Conservation (phyloP, 2,888 invertebrate species). For the Brassicogethes aeneus region DNA sequence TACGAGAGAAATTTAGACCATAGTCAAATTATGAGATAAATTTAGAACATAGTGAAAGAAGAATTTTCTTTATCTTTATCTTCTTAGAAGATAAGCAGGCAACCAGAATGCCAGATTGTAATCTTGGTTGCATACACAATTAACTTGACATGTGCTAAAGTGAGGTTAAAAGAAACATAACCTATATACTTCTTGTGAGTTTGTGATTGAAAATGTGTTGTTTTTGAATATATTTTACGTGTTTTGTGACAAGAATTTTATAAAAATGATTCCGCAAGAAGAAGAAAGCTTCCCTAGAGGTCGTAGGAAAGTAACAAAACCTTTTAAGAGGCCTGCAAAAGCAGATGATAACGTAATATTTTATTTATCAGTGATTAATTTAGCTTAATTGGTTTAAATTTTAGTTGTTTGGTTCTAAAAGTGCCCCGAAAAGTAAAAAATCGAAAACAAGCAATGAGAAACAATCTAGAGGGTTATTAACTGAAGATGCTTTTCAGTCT, state of each 20-base stretch:
- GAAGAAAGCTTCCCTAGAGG: constrained; percentile 52
- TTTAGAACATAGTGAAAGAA: no score
- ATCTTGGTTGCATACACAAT: no score
- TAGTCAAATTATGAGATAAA: no score
- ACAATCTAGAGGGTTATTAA: constrained; percentile 7
- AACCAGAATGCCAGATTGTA: no score
- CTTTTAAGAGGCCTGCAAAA: constrained; percentile 40
- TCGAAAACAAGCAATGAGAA: constrained; percentile 27
- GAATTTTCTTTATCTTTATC: no score
- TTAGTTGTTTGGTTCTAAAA: constrained; percentile 36
- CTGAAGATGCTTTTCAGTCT: constrained; percentile 18
- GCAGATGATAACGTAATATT: constrained; percentile 26
- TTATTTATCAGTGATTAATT: background rate
- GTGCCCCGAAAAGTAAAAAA: constrained; percentile 33
- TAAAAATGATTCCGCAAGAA: constrained; percentile 15
- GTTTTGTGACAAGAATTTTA: background rate
- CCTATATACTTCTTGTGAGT: background rate
- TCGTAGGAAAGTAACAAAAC: constrained; percentile 42
- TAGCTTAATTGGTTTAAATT: constrained; percentile 11
- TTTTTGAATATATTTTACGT: background rate
- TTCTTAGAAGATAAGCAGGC: no score
- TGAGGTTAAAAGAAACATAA: background rate
- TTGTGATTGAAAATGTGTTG: background rate
- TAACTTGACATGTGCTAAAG: background rate
- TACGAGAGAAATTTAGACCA: no score